These are phyloP conservation scores for Micromys minutus DNA, from an alignment of 2,113 vertebrate species.

Conservation along the genomic window DNA sequence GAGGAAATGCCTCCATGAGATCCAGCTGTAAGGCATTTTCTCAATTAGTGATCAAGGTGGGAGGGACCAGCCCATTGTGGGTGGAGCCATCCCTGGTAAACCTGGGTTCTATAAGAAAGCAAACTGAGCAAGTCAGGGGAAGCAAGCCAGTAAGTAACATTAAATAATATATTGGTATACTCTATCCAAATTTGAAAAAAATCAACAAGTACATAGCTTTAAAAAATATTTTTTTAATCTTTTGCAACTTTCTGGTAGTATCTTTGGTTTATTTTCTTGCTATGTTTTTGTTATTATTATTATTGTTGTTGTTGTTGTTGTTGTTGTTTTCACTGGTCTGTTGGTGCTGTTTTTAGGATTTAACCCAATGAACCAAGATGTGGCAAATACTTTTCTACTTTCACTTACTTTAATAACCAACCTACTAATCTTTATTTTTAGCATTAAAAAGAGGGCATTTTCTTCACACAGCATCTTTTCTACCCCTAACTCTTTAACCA, in stretches of 20 bases:
- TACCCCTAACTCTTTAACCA: conserved; percentile 2
- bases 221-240: neutral
- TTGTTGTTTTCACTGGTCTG: neutral
- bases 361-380: neutral
- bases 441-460: neutral
- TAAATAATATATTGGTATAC: neutral
- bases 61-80: too few relatives aligned
- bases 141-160: too few relatives aligned
- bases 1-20: too few relatives aligned
- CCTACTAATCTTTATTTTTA: neutral
- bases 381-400: neutral
- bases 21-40: too few relatives aligned
- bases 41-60: too few relatives aligned
- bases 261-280: conserved; percentile 7
- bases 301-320: too few relatives aligned
- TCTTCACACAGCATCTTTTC: neutral
- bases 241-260: neutral
- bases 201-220: neutral
- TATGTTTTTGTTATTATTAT: too few relatives aligned
- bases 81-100: too few relatives aligned
- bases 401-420: conserved; percentile 5
- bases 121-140: too few relatives aligned
- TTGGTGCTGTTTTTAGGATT: neutral
- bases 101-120: too few relatives aligned
- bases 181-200: neutral